Evolutionary conservation across 2,113 vertebrate genomes (phyloP), one percentile per base, ranked within the genome.

Genomic region (Periophthalmus modestus): DNA sequence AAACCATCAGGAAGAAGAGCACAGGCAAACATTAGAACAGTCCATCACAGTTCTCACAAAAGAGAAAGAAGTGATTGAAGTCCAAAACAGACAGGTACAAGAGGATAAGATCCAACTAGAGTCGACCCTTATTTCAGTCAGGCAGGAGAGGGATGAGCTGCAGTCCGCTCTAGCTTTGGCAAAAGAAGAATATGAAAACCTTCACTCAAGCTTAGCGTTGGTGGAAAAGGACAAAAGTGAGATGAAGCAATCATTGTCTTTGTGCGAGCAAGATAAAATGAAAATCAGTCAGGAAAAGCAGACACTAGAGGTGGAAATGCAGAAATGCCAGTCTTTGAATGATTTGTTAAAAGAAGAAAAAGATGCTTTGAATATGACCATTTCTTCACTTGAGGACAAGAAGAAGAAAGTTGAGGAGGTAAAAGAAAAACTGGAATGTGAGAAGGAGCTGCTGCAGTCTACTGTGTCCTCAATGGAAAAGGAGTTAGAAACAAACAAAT

Each of bases 121-220:
- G 9, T 73, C 46, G 0, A 43, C 69, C 13, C 65, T 91, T 14
- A 4, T 57, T 24, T 74, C 74, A 21, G 71, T 84, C 24, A 78
- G 82, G 3, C 36, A 67, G 12, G 93, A 95, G 82, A 93, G 71
- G 68, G 87, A 85, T 1, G 52, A 78, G 3, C 87, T 95, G 61
- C 68, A 2, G 21, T 43, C 61, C 57, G 34, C 62, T 58, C 72
- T 87, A 5, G 0, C 21, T 43, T 92, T 92, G 36, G 67, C 93
- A 65, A 77, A 91, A 54, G 68, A 80, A 36, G 79, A 90, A 46
- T 85, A 70, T 36, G 78, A 63, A 12, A 73, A 43, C 21, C 81
- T 91, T 55, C 70, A 68, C 3, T 80, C 70, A 1, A 7, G 0
- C 21, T 47, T 90, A 4, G 71, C 50, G 5, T 28, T 18, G 6